Conservation (phyloP, 2,888 invertebrate species). For the Steinernema scapterisci region DNA sequence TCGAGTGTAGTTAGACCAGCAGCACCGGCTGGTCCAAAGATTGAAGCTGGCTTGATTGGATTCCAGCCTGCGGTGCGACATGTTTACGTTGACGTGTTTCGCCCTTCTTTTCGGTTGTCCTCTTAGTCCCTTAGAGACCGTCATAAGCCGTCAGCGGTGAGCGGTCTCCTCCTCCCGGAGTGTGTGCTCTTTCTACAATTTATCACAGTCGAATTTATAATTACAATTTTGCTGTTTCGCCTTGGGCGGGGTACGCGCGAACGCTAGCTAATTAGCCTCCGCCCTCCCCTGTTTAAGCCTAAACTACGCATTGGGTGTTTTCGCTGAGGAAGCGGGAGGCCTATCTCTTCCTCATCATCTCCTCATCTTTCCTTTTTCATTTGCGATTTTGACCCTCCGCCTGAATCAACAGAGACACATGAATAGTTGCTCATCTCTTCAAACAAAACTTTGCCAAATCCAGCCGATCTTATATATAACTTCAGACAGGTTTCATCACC, state of each 20-base stretch:
- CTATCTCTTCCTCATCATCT: neutral
- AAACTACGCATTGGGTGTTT: slow-evolving; percentile 25
- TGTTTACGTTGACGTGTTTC: neutral
- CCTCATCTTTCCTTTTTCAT: neutral
- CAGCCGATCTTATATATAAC: no score
- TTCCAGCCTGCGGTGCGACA: no score
- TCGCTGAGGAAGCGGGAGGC: neutral
- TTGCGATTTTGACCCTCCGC: neutral
- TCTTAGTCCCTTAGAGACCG: slow-evolving; percentile 1
- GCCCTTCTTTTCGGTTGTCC: neutral
- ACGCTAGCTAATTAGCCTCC: slow-evolving; percentile 30
- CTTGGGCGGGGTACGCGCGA: slow-evolving; percentile 26
- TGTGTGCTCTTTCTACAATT: slow-evolving; percentile 1
- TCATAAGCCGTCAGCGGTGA: neutral
- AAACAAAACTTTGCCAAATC: no score
- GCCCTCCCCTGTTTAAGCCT: slow-evolving; percentile 25
- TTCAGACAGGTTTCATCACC: no score
- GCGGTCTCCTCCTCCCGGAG: neutral
- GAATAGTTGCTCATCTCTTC: no score
- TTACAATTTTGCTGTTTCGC: slow-evolving; percentile 31
- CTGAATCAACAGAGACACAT: no score
- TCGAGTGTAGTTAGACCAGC: neutral
- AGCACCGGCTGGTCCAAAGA: neutral
- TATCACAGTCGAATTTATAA: slow-evolving; percentile 27
- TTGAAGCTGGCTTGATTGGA: no score